Base-by-base conservation (phyloP, 1,140 invertebrate genomes). In the Neodiprion virginianus region DNA sequence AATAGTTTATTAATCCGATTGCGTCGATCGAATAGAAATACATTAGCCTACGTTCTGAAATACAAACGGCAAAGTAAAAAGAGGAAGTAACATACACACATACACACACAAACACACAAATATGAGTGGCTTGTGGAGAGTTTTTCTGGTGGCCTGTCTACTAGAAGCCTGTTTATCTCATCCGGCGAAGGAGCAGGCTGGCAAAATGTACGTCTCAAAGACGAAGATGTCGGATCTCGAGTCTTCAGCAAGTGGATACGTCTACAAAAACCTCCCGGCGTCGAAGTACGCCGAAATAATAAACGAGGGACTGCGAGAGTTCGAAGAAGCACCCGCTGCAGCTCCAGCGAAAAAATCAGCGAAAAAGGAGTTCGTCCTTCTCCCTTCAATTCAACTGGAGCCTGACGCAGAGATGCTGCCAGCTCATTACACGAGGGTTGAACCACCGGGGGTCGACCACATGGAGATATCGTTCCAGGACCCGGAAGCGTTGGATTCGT, bases 351-450 rank as follows among this genome's bases (percentile, higher is more conserved):
- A 47, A 48, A 69, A 28, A 28, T 69, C n/a, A 14, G 14, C 17
- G 7, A 47, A 61, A 61, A 61, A 21, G 21, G 70, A 71, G 21
- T 48, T 71, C 40, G 53, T 61, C 8, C 48, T 71, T 5, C 48
- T 48, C n/a, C 40, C 48, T 47, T 28, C 68, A 65, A 11, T 69
- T 23, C 11, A 11, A 5, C 10, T 12, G 10, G 82, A 88, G 69
- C 85, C 87, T 0, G 85, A 87, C 1, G 87, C 87, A 0, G 87
- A 88, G 65, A 85, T 88, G 83, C 66, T 88, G 14, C 87, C 86
- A 3, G 78, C 79, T 8, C 77, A 84, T 75, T 88, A 86, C 73
- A 80, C 77, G 0, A 79, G 83, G 1, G 80, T 88, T 1, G 81
- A 82, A 47, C 74, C 86, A 7, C 86, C 85, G 0, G 84, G 85